Evolutionary conservation across 2,888 invertebrate genomes (phyloP).

Genomic region (Clivina fossor): DNA sequence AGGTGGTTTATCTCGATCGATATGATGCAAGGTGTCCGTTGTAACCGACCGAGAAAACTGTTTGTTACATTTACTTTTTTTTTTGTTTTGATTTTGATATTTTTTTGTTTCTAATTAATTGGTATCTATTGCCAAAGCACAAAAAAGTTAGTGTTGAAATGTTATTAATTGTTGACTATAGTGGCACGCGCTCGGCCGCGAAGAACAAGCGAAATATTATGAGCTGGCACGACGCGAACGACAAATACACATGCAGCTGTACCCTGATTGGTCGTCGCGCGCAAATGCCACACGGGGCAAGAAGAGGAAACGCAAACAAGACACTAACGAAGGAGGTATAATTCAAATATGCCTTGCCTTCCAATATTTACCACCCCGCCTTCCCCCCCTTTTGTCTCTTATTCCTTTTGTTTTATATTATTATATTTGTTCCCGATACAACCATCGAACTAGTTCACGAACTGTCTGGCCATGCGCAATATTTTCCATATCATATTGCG

Average conservation of each 20-base stretch:
- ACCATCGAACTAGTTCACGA: no score
- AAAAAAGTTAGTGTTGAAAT: no score
- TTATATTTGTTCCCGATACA: constrained; percentile 9
- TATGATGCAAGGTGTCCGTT: no score
- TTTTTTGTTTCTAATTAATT: no score
- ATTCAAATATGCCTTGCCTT: no score
- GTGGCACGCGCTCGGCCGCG: constrained; percentile 99
- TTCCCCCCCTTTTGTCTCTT: constrained; percentile 6
- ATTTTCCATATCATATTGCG: no score
- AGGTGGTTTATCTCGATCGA: constrained; percentile 46
- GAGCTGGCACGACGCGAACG: constrained; percentile 98
- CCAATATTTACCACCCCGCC: constrained; percentile 16
- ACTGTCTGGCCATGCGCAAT: no score
- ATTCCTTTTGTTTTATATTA: constrained; percentile 5
- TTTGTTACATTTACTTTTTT: constrained; percentile 34
- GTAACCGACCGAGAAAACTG: no score
- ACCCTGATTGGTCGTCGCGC: constrained; percentile 99
- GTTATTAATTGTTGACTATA: constrained; percentile 57
- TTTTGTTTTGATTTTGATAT: constrained; percentile 23
- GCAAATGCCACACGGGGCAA: constrained; percentile 99
- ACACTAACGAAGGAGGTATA: constrained; percentile 96
- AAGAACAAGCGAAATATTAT: constrained; percentile 99
- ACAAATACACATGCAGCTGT: constrained; percentile 98
- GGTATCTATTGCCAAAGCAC: no score
- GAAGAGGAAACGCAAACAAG: constrained; percentile 99